phyloP scores from a whole-genome alignment of 1,140 invertebrate genomes.

The Aphaenogaster rudis region DNA sequence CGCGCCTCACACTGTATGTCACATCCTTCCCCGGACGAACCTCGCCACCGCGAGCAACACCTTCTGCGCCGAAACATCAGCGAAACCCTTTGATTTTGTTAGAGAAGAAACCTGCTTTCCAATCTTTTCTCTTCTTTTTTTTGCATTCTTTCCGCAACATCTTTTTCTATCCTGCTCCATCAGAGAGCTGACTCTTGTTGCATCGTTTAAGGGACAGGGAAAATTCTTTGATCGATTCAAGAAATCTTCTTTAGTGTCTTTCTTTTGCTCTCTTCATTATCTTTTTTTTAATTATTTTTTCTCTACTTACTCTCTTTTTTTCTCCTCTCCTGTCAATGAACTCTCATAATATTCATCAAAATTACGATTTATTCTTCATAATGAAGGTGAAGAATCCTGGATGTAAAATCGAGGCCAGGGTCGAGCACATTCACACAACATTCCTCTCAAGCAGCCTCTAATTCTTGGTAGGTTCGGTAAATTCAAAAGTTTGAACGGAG shows the following conservation, averaged over 20 bases:
- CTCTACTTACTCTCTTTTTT: background rate
- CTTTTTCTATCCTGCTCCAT: slow-evolving; percentile 8
- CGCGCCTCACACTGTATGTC: slow-evolving; percentile 59
- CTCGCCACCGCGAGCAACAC: slow-evolving; percentile 73
- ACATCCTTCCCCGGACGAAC: slow-evolving; percentile 66
- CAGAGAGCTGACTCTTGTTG: background rate
- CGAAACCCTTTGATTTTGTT: slow-evolving; percentile 32
- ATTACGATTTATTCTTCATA: slow-evolving; percentile 2
- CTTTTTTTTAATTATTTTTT: slow-evolving; percentile 54
- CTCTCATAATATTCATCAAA: background rate
- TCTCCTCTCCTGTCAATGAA: background rate
- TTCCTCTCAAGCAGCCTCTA: slow-evolving; percentile 28
- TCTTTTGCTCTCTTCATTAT: slow-evolving; percentile 59
- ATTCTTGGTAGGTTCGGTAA: background rate
- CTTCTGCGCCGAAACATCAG: slow-evolving; percentile 69
- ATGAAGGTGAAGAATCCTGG: background rate
- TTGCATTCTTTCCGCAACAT: background rate
- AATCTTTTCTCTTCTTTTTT: slow-evolving; percentile 27
- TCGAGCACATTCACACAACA: background rate
- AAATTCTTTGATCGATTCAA: background rate
- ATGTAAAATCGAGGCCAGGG: background rate
- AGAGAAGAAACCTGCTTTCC: slow-evolving; percentile 3
- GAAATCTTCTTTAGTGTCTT: slow-evolving; percentile 32
- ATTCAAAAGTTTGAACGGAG: background rate
- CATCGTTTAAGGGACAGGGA: background rate